These are phyloP conservation scores for Azorinus chamasolen DNA, from an alignment of 2,888 invertebrate species.

Conservation along the genomic window DNA sequence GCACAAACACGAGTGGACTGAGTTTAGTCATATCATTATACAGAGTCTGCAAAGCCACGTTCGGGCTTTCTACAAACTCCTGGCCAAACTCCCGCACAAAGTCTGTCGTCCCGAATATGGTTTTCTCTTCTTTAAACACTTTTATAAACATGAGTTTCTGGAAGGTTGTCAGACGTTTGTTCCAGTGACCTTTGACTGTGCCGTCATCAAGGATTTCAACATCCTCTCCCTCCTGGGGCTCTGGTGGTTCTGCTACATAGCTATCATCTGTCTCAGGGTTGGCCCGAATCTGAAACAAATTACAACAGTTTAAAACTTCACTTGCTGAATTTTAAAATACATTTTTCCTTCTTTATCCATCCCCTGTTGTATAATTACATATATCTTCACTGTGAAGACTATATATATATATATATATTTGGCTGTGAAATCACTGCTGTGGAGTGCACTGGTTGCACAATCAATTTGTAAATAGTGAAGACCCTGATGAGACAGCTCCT, in stretches of 20 bases:
- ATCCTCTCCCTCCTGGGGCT: slow-evolving; percentile 60
- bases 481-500: too few relatives aligned
- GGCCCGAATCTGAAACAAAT: slow-evolving; percentile 75
- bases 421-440: too few relatives aligned
- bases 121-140: slow-evolving; percentile 91
- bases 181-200: slow-evolving; percentile 88
- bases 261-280: slow-evolving; percentile 82
- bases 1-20: slow-evolving; percentile 94
- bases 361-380: too few relatives aligned
- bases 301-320: too few relatives aligned
- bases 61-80: slow-evolving; percentile 93
- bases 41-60: slow-evolving; percentile 89
- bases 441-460: too few relatives aligned
- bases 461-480: too few relatives aligned
- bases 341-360: too few relatives aligned
- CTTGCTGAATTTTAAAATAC: too few relatives aligned
- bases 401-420: too few relatives aligned
- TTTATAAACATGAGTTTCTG: slow-evolving; percentile 93
- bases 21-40: slow-evolving; percentile 86
- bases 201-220: slow-evolving; percentile 69
- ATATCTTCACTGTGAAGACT: too few relatives aligned
- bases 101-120: slow-evolving; percentile 93
- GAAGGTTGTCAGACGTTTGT: slow-evolving; percentile 90
- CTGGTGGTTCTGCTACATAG: slow-evolving; percentile 77
- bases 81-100: slow-evolving; percentile 92